Evolutionary conservation across 2,888 invertebrate genomes (phyloP).

Genomic region (Drosophila acutilabella): DNA sequence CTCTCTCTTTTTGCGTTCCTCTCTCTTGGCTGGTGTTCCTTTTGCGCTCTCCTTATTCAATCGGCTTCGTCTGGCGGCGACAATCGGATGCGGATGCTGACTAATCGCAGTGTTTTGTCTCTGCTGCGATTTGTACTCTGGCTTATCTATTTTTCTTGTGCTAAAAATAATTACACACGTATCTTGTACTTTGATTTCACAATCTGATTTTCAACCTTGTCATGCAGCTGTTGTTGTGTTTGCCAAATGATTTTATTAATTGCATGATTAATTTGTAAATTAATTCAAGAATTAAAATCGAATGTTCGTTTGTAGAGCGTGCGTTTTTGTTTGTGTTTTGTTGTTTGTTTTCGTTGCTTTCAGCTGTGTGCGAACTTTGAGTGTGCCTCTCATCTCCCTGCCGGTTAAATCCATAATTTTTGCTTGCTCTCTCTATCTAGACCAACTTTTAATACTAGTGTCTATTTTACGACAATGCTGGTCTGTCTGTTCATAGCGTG

Average conservation of each 20-base stretch:
- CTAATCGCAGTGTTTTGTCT: constrained; percentile 27
- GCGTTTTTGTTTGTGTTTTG: constrained; percentile 35
- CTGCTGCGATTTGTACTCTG: constrained; percentile 16
- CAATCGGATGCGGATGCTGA: constrained; percentile 30
- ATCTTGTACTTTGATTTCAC: constrained; percentile 41
- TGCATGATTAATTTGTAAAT: constrained; percentile 16
- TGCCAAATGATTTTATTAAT: constrained; percentile 9
- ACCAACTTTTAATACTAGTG: too few relatives aligned
- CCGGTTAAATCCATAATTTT: too few relatives aligned
- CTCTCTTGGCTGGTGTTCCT: not conserved
- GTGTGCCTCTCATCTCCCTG: not conserved
- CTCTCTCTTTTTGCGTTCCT: not conserved
- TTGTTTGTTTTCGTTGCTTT: constrained; percentile 13
- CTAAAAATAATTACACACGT: constrained; percentile 49
- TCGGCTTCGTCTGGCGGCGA: not conserved
- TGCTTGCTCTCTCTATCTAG: too few relatives aligned
- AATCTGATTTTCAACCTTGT: constrained; percentile 17
- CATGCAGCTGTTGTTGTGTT: constrained; percentile 22
- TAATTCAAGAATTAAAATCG: constrained; percentile 19
- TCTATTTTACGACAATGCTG: too few relatives aligned
- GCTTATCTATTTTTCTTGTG: constrained; percentile 1
- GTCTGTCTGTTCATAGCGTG: constrained; percentile 22
- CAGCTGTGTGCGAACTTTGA: constrained; percentile 5
- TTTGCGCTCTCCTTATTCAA: not conserved
- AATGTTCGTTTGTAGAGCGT: constrained; percentile 18